These are phyloP conservation scores for Vanessa tameamea DNA, from an alignment of 1,140 invertebrate species.

Conservation along the genomic window DNA sequence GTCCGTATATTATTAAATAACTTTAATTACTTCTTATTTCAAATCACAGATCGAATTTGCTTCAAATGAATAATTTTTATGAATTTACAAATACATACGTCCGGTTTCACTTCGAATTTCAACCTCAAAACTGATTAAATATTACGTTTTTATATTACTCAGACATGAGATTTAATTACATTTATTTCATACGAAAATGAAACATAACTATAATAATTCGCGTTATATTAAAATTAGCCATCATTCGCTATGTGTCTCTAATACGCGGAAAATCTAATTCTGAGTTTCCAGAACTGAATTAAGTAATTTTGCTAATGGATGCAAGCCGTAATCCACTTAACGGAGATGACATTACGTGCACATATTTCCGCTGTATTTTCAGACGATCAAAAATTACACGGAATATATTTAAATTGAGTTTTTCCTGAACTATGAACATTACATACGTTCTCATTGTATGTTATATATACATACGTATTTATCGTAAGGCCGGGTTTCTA, in stretches of 20 bases:
- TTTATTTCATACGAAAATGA: too few species aligned
- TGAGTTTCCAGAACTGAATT: conserved; percentile 22
- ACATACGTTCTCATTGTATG: too few species aligned
- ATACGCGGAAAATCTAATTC: conserved; percentile 33
- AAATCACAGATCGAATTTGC: not conserved
- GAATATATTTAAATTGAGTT: not conserved
- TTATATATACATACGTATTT: too few species aligned
- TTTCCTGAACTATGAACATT: conserved; percentile 7
- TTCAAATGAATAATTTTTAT: not conserved
- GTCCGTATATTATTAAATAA: not conserved
- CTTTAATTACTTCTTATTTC: not conserved
- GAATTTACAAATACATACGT: not conserved
- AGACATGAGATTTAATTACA: not conserved
- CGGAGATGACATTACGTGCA: conserved; percentile 36
- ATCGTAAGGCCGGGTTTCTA: too few species aligned
- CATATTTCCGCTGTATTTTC: conserved; percentile 18
- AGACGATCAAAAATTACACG: conserved; percentile 14
- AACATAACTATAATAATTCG: not conserved
- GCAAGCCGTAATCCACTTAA: conserved; percentile 29
- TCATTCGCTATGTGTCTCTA: conserved; percentile 1
- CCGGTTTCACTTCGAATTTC: not conserved
- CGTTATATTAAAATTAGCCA: conserved; percentile 1
- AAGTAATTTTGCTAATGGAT: conserved; percentile 35
- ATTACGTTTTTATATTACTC: too few species aligned
- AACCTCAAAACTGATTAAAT: not conserved